These are phyloP conservation scores for Anhinga rufa DNA, from an alignment of 2,113 vertebrate genomes.

Conservation along the genomic window DNA sequence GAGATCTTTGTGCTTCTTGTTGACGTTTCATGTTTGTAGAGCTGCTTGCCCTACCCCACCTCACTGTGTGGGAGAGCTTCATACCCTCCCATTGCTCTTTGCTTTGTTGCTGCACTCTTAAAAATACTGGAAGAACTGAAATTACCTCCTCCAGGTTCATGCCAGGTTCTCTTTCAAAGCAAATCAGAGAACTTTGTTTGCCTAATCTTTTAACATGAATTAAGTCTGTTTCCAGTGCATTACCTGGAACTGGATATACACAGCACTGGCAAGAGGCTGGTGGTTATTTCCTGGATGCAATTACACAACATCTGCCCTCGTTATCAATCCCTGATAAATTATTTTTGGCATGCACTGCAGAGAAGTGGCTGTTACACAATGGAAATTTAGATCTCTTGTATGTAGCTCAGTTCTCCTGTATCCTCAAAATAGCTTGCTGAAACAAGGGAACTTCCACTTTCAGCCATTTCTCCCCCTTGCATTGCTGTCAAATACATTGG, in stretches of 20 bases:
- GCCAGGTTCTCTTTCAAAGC: not conserved
- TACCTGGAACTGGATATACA: no score
- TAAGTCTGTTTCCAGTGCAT: not conserved
- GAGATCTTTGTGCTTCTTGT: not conserved
- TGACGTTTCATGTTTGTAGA: not conserved
- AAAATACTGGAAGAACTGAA: not conserved
- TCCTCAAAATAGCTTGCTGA: not conserved
- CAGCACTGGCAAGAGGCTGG: not conserved
- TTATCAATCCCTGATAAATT: not conserved
- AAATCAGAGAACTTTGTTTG: not conserved
- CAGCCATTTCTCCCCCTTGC: not conserved
- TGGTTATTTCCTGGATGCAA: not conserved
- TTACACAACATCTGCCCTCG: not conserved
- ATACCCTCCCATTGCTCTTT: not conserved
- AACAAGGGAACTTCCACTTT: not conserved
- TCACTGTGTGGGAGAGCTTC: rapidly evolving
- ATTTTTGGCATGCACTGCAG: not conserved
- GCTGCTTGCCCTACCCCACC: not conserved
- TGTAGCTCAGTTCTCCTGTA: not conserved
- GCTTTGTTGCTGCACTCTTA: not conserved
- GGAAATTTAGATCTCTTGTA: not conserved
- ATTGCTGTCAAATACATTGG: not conserved
- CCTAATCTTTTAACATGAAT: not conserved
- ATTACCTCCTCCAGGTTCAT: not conserved
- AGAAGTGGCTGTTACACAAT: not conserved